Base-by-base conservation (phyloP, 2,888 invertebrate genomes). In the Monopis laevigella region DNA sequence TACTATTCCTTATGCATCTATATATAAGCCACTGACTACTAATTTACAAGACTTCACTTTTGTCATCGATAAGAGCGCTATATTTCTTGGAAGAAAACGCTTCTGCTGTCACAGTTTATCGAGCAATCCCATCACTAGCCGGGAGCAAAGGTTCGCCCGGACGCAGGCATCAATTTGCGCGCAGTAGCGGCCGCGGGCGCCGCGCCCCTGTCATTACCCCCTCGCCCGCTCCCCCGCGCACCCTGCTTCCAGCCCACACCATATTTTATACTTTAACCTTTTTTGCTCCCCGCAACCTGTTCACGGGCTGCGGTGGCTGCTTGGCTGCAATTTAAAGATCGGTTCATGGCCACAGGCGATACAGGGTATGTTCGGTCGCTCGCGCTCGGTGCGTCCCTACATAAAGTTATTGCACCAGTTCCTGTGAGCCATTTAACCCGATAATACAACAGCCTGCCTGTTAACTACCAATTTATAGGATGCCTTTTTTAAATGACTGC, bases 241-340 rank as follows among this genome's bases (percentile, higher is more conserved):
- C 48, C 46, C 49, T 50, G 45, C 52, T 51, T 48, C 50, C 53
- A 54, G 56, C 58, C 55, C 51, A 46, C 54, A 52, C 42, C 19
- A 32, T 34, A 19, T 32, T 32, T 34, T 29, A 19, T 40, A 19
- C 29, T 30, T 74, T 78, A 78, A 77, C 77, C 77, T 80, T 80
- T 80, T 80, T 80, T 75, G 77, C 74, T 68, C 65, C 71, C 66
- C 61, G 54, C 74, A 78, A 80, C 78, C 78, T 77, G 78, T 80
- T 78, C 73, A 61, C 62, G 54, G 60, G 71, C 72, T 69, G 71
- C 72, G 65, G 73, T 66, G 66, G 61, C 69, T 24, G 29, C 35
- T 35, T 66, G 19, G 24, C 40, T 26, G 38, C 71, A 69, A 69
- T 68, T 67, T 66, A 63, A 65, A 66, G 60, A 64, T 66, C 67